These are phyloP conservation scores for Thinocorus orbignyianus DNA, from an alignment of 2,113 vertebrate genomes.

Conservation along the genomic window DNA sequence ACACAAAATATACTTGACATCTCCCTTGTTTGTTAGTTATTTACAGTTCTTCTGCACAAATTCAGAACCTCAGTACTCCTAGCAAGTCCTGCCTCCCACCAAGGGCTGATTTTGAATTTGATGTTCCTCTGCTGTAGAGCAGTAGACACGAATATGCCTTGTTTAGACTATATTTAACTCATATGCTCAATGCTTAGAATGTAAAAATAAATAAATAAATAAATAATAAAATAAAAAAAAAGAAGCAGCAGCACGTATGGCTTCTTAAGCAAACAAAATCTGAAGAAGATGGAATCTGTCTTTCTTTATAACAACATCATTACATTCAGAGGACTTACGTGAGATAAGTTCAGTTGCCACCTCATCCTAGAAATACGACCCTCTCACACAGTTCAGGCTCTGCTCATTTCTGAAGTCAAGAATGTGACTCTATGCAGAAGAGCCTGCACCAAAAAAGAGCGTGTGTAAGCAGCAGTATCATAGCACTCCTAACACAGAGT, in stretches of 20 bases:
- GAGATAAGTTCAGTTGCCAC: not conserved
- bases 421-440: not conserved
- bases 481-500: not conserved
- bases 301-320: not conserved
- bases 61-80: accelerated
- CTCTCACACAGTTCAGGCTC: not conserved
- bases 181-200: not conserved
- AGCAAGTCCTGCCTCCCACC: not conserved
- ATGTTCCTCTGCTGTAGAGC: not conserved
- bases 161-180: not conserved
- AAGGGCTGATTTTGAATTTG: not conserved
- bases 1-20: not conserved
- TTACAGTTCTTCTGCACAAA: not conserved
- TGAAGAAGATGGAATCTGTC: not conserved
- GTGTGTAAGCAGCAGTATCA: not conserved
- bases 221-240: too few relatives aligned
- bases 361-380: not conserved
- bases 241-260: too few relatives aligned
- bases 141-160: not conserved
- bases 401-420: not conserved
- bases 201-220: not conserved
- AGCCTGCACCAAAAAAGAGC: not conserved
- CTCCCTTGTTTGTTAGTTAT: not conserved
- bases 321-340: not conserved
- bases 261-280: not conserved